A percentile compares a stretch with the other conserved stretches of the same genome.
phyloP scores from a whole-genome alignment of 1,140 invertebrate species.

The Procambarus virginalis region DNA sequence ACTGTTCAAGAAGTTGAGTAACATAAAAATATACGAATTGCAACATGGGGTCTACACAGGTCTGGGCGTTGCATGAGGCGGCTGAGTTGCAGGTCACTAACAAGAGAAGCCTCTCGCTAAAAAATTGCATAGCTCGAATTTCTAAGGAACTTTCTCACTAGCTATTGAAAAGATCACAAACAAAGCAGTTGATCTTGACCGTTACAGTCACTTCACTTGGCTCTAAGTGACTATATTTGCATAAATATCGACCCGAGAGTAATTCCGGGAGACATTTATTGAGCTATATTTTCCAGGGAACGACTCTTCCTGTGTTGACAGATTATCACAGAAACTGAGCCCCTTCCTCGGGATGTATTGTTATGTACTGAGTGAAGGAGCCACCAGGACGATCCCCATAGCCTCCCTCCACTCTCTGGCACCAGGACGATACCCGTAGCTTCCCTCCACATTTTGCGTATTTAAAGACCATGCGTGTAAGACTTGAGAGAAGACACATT shows the following conservation, averaged over 20 bases:
- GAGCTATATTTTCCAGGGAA: background rate
- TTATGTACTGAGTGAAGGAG: background rate
- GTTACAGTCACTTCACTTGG: background rate
- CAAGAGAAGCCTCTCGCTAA: too few relatives aligned
- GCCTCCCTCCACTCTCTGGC: too few relatives aligned
- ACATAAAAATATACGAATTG: too few relatives aligned
- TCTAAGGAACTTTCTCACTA: background rate
- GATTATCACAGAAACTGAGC: background rate
- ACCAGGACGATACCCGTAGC: too few relatives aligned
- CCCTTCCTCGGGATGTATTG: background rate
- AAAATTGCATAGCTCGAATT: too few relatives aligned
- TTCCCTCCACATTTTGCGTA: too few relatives aligned
- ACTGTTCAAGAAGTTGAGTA: too few relatives aligned
- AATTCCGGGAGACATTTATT: background rate
- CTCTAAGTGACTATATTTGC: background rate
- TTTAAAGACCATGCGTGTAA: too few relatives aligned
- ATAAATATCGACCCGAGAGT: background rate
- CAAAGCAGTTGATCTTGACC: background rate
- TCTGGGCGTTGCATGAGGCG: too few relatives aligned
- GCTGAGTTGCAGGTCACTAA: too few relatives aligned
- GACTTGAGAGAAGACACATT: too few relatives aligned
- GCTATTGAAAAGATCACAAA: background rate
- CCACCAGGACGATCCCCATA: background rate
- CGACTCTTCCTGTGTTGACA: background rate
- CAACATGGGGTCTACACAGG: too few relatives aligned